Base-by-base conservation (phyloP, 1,140 invertebrate genomes). In the Aplysia californica region DNA sequence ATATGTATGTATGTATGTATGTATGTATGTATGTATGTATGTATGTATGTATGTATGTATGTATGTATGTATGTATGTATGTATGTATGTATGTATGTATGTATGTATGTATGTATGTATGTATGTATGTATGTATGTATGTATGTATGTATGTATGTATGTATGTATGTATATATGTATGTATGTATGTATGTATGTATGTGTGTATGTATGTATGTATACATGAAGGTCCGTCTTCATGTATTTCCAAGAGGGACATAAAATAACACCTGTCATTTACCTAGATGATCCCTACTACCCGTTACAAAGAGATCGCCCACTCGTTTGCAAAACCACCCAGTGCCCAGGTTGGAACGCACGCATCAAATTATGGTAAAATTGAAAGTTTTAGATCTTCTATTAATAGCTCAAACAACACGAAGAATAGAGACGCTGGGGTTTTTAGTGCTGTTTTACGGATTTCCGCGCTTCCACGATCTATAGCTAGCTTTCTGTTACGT, bases 21-120 rank as follows among this genome's bases (percentile, higher is more conserved):
- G 56, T 73, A 55, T 73, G 56, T 73, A 33, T 61, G 29, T 73
- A 33, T 73, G 56, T 73, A 29, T 73, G 29, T 61, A 61, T 61
- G 26, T 61, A 61, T 61, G 26, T 61, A 61, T 61, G 26, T 61
- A 61, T 61, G 26, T 61, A 61, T 61, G 26, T 61, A 61, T 61
- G 26, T 61, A 61, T 61, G 26, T 61, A 61, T 61, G 26, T 61
- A 61, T 61, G 26, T 61, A 61, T 61, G 26, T 61, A 61, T 61
- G 26, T 61, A 61, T 61, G 26, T 61, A 61, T 61, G 26, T 61
- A 61, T 61, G 26, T 61, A 61, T 61, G 26, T 61, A 26, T 61
- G 59, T 18, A 26, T 61, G 59, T 61, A 26, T 61, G 59, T 61
- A 61, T 15, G 59, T 61, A 26, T 61, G 59, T 61, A 61, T 50